Base-by-base conservation (phyloP, 2,888 invertebrate genomes). In the Muscina levida region DNA sequence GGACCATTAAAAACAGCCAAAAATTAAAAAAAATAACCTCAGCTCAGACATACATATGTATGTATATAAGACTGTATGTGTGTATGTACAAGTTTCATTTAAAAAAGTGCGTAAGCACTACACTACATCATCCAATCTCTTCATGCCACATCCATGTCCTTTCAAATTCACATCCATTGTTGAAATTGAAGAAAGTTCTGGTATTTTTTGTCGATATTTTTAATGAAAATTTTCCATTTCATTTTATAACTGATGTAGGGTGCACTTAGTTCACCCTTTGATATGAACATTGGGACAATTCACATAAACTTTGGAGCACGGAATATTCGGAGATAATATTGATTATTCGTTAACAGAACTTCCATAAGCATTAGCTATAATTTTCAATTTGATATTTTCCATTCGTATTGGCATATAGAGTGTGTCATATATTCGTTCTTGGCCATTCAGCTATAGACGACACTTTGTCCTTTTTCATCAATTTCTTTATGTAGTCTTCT, bases 1-100 rank as follows among this genome's bases (percentile, higher is more conserved):
- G 66, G 26, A 71, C 67, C 74, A 78, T 81, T 72, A 81, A 77
- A 74, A 71, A 2, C 46, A 62, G 62, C 19, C 42, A 62, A 62
- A 59, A 62, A 62, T 42, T 59, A 22, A 59, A 17, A 59, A 62
- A 62, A 62, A 62, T 39, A 42, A 31, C 3, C 31, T 53, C 11
- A 17, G 26, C n/a, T n/a, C 22, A 62, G 19, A 42, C 62, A 22
- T 62, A 62, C 62, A 13, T 42, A 42, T 11, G 62, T 53, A 42
- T 6, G 22, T 13, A 42, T 39, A 17, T 59, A 15, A 15, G 22
- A n/a, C 1, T 56, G 15, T 31, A 37, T 37, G 62, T 22, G 42
- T 22, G 62, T 59, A 19, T 62, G 13, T 31, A 17, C 59, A 42
- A 42, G 11, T 42, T 62, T 62, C 62, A 42, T 39, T 62, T 42